These are phyloP conservation scores for Ibidorhyncha struthersii DNA, from an alignment of 2,113 vertebrate genomes.

Conservation along the genomic window DNA sequence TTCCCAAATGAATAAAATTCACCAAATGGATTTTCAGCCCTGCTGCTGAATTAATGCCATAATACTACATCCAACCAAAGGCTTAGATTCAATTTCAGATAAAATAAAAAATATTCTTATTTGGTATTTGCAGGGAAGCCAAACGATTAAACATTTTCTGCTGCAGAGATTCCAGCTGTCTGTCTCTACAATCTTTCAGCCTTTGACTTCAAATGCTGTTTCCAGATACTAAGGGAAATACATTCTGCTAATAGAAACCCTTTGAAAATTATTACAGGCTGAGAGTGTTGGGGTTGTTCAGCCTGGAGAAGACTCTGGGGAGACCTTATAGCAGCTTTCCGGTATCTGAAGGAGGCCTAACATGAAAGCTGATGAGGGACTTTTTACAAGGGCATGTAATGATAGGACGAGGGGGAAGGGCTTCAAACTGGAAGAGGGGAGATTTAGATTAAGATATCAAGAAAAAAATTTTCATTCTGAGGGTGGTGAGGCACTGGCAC, in stretches of 20 bases:
- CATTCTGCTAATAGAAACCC: neutral
- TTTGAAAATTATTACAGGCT: neutral
- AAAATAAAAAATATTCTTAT: neutral
- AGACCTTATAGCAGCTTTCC: too few species aligned
- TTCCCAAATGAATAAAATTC: neutral
- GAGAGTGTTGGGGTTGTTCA: too few species aligned
- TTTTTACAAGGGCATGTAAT: too few species aligned
- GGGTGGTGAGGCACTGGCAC: too few species aligned
- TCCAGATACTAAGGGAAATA: neutral
- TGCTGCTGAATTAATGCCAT: neutral
- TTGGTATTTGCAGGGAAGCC: neutral
- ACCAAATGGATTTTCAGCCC: neutral
- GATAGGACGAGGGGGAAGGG: too few species aligned
- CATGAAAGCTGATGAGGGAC: too few species aligned
- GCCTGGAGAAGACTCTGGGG: too few species aligned
- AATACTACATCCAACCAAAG: neutral
- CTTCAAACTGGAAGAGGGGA: too few species aligned
- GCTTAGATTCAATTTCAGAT: neutral
- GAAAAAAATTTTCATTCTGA: too few species aligned
- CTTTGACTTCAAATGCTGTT: neutral
- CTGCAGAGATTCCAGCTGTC: neutral
- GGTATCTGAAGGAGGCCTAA: too few species aligned
- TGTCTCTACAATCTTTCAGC: neutral
- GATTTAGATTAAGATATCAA: too few species aligned
- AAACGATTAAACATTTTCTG: neutral